Evolutionary conservation across 1,140 invertebrate species (phyloP).

Genomic region (Leptoteleia sp.): DNA sequence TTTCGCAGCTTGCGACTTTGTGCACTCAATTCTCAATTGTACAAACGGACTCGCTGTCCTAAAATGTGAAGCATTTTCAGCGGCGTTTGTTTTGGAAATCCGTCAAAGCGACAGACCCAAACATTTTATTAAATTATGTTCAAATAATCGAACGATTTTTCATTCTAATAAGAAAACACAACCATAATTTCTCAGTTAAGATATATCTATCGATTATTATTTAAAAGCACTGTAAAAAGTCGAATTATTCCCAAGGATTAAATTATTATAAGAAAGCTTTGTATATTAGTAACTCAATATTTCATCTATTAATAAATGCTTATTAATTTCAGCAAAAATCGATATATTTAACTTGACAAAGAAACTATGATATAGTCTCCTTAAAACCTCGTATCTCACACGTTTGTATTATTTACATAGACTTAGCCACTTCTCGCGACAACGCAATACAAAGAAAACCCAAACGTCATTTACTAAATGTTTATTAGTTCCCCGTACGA

Average conservation of each 20-base stretch:
- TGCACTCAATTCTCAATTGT: conserved; percentile 45
- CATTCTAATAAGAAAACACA: conserved; percentile 5
- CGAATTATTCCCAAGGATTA: not conserved
- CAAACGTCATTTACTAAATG: conserved; percentile 17
- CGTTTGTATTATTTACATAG: conserved; percentile 39
- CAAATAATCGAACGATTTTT: conserved; percentile 50
- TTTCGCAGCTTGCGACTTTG: conserved; percentile 24
- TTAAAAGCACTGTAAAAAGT: too few relatives aligned
- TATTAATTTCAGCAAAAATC: not conserved
- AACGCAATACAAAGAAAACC: conserved; percentile 16
- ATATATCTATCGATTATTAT: not conserved
- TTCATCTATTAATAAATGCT: not conserved
- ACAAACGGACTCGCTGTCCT: conserved; percentile 40
- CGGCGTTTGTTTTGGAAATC: conserved; percentile 32
- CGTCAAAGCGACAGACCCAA: not conserved
- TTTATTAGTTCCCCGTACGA: conserved; percentile 21
- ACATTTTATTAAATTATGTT: conserved; percentile 43
- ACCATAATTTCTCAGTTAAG: not conserved
- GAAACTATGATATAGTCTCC: conserved; percentile 1
- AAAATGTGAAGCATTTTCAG: conserved; percentile 46
- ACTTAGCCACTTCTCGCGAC: conserved; percentile 21
- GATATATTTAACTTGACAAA: conserved; percentile 10
- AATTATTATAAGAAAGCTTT: not conserved
- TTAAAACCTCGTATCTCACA: conserved; percentile 7
- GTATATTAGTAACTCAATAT: too few relatives aligned